Base-by-base conservation (phyloP, 2,888 invertebrate species). In the Mythimna lalbum region DNA sequence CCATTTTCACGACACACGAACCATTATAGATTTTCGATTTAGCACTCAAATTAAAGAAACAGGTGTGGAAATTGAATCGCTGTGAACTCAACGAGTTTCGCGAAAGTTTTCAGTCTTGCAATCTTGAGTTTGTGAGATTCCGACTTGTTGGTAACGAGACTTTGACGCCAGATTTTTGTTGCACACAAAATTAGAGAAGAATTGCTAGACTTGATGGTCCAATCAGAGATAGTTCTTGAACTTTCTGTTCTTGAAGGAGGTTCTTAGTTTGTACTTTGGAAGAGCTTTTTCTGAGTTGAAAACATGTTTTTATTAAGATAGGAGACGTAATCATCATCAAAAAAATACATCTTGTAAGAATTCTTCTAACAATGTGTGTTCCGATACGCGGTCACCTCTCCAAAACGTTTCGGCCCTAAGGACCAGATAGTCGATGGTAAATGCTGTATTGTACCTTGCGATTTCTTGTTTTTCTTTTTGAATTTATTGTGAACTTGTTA, bases 11-110 rank as follows among this genome's bases (percentile, higher is more conserved):
- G 67, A 71, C 63, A 78, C 57, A 59, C 65, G 14, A 53, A 57
- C 68, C 60, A 56, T 70, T 73, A 83, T 83, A 79, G 81, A 77
- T 83, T 83, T 80, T 76, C 82, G 69, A 83, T 83, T 81, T 81
- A 71, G 63, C 69, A 47, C 56, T 73, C 52, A 74, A 78, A 83
- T 83, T 72, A 80, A 73, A 76, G 82, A 81, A 78, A 68, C 79
- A 82, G 78, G 84, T 86, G 85, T 61, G 78, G 77, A 66, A 71
- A 80, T 81, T 75, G 81, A 81, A 85, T 82, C 81, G 73, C 63
- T 61, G 65, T 60, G 56, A 80, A 63, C 77, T 67, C 49, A 57
- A 63, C 66, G 80, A 68, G 68, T 65, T 72, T 67, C 60, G 62
- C 64, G 69, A 73, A 84, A 84, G 55, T 81, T 84, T 75, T 61